These are phyloP conservation scores for Margarornis squamiger DNA, from an alignment of 2,797 vertebrate species.

Conservation along the genomic window DNA sequence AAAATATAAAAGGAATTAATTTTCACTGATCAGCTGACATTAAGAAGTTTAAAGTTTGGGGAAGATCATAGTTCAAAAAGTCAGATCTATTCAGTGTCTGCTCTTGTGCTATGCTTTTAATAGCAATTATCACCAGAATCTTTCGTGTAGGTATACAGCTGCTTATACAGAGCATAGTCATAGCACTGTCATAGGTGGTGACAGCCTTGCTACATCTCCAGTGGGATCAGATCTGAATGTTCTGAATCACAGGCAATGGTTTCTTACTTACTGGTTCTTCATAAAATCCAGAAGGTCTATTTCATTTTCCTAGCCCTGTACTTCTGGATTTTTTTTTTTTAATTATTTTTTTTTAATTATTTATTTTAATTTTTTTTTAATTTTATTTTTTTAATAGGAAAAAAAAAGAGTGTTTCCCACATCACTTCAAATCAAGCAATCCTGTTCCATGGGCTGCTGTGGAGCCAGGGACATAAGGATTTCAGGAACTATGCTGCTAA, in stretches of 20 bases:
- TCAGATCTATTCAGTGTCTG: not conserved
- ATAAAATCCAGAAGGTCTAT: not conserved
- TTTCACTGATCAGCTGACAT: not conserved
- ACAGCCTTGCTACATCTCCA: not conserved
- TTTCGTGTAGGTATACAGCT: not conserved
- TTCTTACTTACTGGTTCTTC: not conserved
- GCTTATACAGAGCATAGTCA: not conserved
- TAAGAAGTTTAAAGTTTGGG: not conserved
- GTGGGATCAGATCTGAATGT: not conserved
- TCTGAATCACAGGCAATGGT: not conserved
- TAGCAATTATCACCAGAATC: not conserved
- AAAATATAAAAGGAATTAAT: not conserved
- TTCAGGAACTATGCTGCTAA: not conserved
- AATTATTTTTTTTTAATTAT: not conserved
- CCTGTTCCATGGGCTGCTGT: not conserved
- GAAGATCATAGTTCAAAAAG: not conserved
- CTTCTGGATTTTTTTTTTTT: not conserved
- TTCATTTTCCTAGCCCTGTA: not conserved
- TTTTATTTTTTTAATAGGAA: not conserved
- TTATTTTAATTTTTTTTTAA: not conserved
- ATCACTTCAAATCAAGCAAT: not conserved
- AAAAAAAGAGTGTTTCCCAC: not conserved
- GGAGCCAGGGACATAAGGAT: not conserved
- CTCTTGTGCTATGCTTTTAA: not conserved
- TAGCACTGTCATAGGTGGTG: not conserved